phyloP scores from a whole-genome alignment of 2,113 vertebrate species.

The Chloropsis hardwickii region DNA sequence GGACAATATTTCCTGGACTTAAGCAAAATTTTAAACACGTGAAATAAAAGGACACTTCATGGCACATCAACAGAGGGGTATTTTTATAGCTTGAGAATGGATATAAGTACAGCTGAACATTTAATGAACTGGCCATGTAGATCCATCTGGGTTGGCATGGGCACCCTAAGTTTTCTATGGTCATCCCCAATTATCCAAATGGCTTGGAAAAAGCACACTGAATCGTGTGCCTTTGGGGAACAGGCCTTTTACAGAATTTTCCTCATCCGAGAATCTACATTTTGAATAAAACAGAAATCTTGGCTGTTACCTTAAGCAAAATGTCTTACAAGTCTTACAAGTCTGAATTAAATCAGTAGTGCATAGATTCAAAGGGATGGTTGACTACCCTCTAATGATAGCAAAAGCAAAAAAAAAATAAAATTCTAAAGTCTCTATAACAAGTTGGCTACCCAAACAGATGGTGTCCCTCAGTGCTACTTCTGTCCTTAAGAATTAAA shows the following conservation, averaged over 20 bases:
- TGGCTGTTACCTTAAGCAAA: not conserved
- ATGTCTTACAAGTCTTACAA: not conserved
- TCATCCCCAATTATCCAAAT: not conserved
- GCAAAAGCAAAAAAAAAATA: not conserved
- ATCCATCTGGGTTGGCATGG: not conserved
- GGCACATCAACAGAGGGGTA: not conserved
- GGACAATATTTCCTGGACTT: not conserved
- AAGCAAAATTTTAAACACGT: not conserved
- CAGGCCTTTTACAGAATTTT: not conserved
- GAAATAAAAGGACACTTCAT: not conserved
- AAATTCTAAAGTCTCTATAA: not conserved
- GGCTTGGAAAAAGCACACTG: not conserved
- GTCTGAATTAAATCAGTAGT: not conserved
- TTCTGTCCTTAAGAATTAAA: not conserved
- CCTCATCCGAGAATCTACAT: not conserved
- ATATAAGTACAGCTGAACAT: not conserved
- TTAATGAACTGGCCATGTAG: not conserved
- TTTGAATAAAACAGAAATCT: not conserved
- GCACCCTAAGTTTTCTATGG: not conserved
- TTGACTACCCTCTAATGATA: not conserved
- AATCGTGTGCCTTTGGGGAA: not conserved
- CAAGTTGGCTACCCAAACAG: not conserved
- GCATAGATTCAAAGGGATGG: not conserved
- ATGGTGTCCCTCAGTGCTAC: not conserved
- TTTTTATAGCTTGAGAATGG: not conserved